These are phyloP conservation scores for Amblyraja radiata DNA, from an alignment of 2,797 vertebrate genomes.

Conservation along the genomic window DNA sequence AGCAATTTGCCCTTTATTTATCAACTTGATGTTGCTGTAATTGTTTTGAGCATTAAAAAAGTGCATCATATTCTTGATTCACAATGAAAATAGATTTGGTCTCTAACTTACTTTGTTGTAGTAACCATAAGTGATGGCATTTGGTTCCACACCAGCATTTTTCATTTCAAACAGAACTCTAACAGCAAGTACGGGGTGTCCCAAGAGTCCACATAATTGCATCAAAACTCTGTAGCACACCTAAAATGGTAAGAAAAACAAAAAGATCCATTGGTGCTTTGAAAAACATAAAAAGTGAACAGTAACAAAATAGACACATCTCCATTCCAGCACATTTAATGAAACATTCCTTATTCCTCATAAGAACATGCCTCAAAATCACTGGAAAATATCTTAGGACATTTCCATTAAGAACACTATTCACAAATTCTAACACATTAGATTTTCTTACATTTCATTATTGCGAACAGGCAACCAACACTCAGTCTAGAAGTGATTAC, in stretches of 20 bases:
- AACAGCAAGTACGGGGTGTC: constrained; percentile 88
- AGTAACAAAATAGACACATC: neutral
- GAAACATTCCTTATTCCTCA: neutral
- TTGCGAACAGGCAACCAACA: neutral
- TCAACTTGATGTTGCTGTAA: neutral
- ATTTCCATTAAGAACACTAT: neutral
- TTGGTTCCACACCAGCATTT: constrained; percentile 82
- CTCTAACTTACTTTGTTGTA: constrained; percentile 64
- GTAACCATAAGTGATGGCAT: constrained; percentile 93
- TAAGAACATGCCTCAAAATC: neutral
- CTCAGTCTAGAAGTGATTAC: too few species aligned
- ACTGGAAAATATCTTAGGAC: neutral
- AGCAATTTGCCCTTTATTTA: too few species aligned
- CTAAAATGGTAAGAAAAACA: constrained; percentile 52
- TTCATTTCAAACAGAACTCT: constrained; percentile 94
- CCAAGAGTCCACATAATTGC: constrained; percentile 91
- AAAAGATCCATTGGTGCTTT: neutral
- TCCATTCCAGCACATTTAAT: neutral
- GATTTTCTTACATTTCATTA: neutral
- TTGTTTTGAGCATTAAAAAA: neutral
- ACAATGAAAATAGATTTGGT: neutral
- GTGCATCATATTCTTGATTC: neutral
- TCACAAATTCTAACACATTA: neutral
- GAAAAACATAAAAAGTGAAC: neutral
- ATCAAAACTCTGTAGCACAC: constrained; percentile 95